phyloP scores from a whole-genome alignment of 2,888 invertebrate genomes.

The Drosophila falleni region DNA sequence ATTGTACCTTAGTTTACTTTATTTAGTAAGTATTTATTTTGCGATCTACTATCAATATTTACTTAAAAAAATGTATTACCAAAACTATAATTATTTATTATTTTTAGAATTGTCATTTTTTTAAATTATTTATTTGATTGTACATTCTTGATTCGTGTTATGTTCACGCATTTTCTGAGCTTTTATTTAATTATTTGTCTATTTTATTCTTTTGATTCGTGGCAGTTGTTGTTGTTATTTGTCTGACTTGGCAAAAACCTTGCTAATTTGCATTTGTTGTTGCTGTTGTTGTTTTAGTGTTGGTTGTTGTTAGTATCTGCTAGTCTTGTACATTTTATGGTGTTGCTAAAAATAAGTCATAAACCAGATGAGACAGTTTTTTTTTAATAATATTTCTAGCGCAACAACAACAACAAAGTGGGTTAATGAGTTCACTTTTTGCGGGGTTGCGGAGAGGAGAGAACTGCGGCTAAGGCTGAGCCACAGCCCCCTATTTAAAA shows the following conservation, averaged over 20 bases:
- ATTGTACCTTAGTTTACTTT: background rate
- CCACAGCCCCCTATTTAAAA: constrained; percentile 25
- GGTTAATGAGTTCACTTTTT: constrained; percentile 78
- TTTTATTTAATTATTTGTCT: constrained; percentile 5
- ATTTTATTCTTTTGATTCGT: constrained; percentile 12
- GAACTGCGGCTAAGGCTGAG: constrained; percentile 33
- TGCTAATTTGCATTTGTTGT: constrained; percentile 42
- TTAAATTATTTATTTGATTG: background rate
- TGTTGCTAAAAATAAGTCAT: constrained; percentile 58
- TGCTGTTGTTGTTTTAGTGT: constrained; percentile 13
- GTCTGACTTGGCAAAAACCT: constrained; percentile 21
- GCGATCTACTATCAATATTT: background rate
- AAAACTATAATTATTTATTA: too few relatives aligned
- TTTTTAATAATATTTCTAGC: constrained; percentile 45
- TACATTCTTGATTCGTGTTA: background rate
- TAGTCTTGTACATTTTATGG: constrained; percentile 35
- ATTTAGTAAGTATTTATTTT: background rate
- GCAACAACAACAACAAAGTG: constrained; percentile 57
- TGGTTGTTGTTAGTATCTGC: constrained; percentile 10
- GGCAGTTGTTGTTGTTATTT: constrained; percentile 17
- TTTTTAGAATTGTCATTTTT: background rate
- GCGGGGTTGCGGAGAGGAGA: background rate
- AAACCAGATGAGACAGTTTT: constrained; percentile 66
- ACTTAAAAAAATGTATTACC: background rate
- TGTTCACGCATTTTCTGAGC: constrained; percentile 21